Conservation (phyloP, 2,888 invertebrate species). For the Cataglyphis livida region DNA sequence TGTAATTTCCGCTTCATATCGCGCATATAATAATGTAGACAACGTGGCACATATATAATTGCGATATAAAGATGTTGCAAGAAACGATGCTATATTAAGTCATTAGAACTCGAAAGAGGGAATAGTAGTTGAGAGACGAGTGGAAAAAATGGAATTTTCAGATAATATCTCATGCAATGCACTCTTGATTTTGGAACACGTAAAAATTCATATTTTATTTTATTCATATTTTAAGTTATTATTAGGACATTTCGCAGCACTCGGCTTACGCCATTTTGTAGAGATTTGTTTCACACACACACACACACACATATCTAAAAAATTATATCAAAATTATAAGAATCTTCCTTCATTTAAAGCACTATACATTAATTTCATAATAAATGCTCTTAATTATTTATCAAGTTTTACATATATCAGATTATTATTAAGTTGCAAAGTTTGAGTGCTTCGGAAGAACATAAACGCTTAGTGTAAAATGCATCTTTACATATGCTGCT, state of each 20-base stretch:
- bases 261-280: background rate
- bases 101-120: background rate
- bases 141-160: background rate
- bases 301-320: background rate
- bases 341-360: background rate
- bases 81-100: slow-evolving; percentile 23
- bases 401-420: background rate
- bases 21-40: slow-evolving; percentile 24
- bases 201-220: background rate
- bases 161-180: background rate
- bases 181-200: background rate
- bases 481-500: slow-evolving; percentile 32
- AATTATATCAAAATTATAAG: background rate
- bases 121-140: background rate
- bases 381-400: background rate
- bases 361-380: background rate
- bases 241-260: background rate
- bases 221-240: background rate
- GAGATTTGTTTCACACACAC: background rate
- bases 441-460: background rate
- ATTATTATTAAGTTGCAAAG: slow-evolving; percentile 4
- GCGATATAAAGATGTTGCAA: slow-evolving; percentile 35
- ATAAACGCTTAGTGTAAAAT: slow-evolving; percentile 36
- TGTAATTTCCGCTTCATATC: slow-evolving; percentile 37
- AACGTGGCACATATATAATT: background rate